phyloP scores from a whole-genome alignment of 2,113 vertebrate species.

The Uropsilus gracilis region DNA sequence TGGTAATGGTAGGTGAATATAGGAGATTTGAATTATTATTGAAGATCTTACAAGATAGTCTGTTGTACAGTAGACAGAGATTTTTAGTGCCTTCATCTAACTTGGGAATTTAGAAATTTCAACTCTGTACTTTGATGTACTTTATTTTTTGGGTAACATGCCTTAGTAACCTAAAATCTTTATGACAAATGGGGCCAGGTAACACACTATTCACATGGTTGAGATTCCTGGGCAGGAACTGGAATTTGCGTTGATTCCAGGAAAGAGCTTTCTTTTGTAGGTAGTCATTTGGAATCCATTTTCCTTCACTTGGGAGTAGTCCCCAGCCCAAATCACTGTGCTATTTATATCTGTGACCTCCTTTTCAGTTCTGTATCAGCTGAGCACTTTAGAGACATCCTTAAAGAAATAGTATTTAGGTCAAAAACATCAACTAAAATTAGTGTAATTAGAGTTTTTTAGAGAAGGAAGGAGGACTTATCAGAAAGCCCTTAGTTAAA shows the following conservation, averaged over 20 bases:
- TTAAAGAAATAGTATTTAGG: slow-evolving; percentile 65
- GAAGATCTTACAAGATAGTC: background rate
- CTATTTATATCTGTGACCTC: slow-evolving; percentile 72
- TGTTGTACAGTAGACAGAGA: background rate
- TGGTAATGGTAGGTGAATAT: background rate
- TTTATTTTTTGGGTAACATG: slow-evolving; percentile 28
- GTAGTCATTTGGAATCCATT: slow-evolving; percentile 50
- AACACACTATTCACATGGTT: background rate
- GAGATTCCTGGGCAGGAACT: background rate
- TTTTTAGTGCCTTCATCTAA: background rate
- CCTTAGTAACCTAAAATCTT: background rate
- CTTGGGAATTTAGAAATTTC: background rate
- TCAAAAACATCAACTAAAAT: slow-evolving; percentile 59
- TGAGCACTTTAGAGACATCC: slow-evolving; percentile 2
- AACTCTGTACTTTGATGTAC: background rate
- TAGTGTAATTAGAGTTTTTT: slow-evolving; percentile 49
- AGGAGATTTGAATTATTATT: background rate
- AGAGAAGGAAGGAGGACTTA: background rate
- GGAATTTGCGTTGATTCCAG: slow-evolving; percentile 8
- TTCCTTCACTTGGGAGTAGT: slow-evolving; percentile 57
- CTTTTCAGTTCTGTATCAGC: slow-evolving; percentile 53
- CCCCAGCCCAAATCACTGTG: slow-evolving; percentile 45
- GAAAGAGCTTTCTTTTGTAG: slow-evolving; percentile 36
- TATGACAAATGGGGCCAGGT: background rate
- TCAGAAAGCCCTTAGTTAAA: slow-evolving; percentile 56